Base-by-base conservation (phyloP, 2,113 vertebrate genomes). In the Thunnus thynnus region DNA sequence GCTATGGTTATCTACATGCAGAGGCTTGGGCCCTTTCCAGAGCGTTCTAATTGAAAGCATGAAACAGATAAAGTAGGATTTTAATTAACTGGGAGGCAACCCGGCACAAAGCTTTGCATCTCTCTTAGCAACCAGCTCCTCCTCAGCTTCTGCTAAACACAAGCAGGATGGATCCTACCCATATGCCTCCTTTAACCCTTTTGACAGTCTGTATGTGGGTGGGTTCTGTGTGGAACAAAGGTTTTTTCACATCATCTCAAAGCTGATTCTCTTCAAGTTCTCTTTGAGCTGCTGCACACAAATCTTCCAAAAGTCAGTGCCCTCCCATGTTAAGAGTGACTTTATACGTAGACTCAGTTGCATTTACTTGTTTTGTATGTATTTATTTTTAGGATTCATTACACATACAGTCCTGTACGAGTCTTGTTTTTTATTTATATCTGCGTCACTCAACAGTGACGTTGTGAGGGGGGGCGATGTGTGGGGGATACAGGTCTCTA, bases 11-110 rank as follows among this genome's bases (percentile, higher is more conserved):
- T 94, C 91, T 86, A 52, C 77, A 75, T 85, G 73, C 77, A 82
- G 86, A 83, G 80, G 76, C 61, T 85, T 92, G 89, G 92, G 65
- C 56, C 61, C 47, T 78, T 88, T 90, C 92, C 93, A 93, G 71
- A 82, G 63, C 77, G 80, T 84, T 90, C 83, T 93, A 92, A 93
- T 92, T 94, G 91, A 95, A 93, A 93, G 91, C 91, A 90, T 93
- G 90, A 91, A 91, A 89, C 77, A 82, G 87, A 92, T 94, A 92
- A 93, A 88, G 89, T 83, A 89, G 81, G 85, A 71, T 93, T 94
- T 93, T 94, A 93, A 95, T 94, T 91, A 93, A 93, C 89, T 91
- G 81, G 91, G 89, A 92, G 83, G 83, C 82, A 84, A 84, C 83
- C 62, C 61, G 12, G 61, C 75, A 90, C 88, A 91, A 93, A 94